Evolutionary conservation across 2,113 vertebrate species (phyloP).

Genomic region (Phylloscopus trochiloides): DNA sequence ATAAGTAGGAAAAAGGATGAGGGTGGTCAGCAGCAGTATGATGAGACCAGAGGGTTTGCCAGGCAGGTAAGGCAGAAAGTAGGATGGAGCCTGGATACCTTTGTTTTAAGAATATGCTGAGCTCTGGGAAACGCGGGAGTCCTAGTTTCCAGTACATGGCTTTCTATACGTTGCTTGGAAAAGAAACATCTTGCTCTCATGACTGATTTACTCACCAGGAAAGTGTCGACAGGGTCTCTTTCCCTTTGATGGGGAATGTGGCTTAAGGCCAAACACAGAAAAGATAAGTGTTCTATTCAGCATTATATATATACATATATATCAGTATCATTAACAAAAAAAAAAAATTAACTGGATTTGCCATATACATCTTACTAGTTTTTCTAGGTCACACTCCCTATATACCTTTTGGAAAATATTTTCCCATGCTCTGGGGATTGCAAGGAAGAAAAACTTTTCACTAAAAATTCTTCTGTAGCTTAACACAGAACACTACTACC

Average conservation of each 20-base stretch:
- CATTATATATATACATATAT: constrained; percentile 35
- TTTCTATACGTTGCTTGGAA: background rate
- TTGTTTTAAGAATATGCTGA: constrained; percentile 5
- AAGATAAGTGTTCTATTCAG: constrained; percentile 42
- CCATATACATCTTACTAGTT: constrained; percentile 47
- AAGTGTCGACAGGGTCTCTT: constrained; percentile 16
- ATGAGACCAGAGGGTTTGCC: background rate
- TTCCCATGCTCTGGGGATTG: constrained; percentile 5
- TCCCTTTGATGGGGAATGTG: constrained; percentile 27
- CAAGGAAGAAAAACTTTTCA: background rate
- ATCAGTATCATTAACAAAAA: constrained; percentile 47
- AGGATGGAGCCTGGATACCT: background rate
- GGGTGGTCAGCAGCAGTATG: background rate
- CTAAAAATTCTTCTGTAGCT: constrained; percentile 25
- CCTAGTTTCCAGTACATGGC: background rate
- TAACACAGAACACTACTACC: background rate
- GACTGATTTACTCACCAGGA: constrained; percentile 30
- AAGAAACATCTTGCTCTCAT: constrained; percentile 23
- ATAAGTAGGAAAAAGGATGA: background rate
- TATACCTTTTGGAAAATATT: constrained; percentile 54
- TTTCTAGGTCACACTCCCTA: constrained; percentile 59
- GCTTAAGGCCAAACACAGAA: constrained; percentile 17
- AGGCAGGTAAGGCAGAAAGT: background rate
- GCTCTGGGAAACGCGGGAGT: background rate
- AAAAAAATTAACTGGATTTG: constrained; percentile 57